Evolutionary conservation across 2,797 vertebrate genomes (phyloP).

Genomic region (Fundulus diaphanus): DNA sequence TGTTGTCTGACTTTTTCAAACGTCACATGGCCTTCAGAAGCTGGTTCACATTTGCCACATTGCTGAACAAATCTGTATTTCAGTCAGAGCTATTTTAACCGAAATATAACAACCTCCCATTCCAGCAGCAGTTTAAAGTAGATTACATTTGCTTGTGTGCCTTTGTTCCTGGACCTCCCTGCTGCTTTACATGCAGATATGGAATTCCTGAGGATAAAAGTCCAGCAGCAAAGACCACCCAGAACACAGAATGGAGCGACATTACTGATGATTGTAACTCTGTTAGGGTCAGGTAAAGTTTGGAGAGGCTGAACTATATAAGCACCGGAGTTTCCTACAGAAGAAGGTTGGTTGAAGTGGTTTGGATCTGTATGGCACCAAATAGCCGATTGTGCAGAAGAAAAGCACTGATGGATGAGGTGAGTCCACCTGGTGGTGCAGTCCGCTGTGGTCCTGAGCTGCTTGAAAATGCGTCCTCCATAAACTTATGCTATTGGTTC

Average conservation of each 20-base stretch:
- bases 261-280: not conserved
- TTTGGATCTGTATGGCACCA: not conserved
- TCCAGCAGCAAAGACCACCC: not conserved
- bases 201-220: not conserved
- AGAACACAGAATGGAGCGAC: not conserved
- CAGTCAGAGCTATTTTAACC: not conserved
- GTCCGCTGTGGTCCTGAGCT: not conserved
- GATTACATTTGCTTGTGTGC: not conserved
- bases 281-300: not conserved
- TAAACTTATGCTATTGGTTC: no score
- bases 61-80: not conserved
- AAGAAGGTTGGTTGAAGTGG: not conserved
- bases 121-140: not conserved
- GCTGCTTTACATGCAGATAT: not conserved
- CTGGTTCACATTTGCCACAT: no score
- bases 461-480: not conserved
- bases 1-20: constrained; percentile 31
- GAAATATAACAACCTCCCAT: not conserved
- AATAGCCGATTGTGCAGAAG: not conserved
- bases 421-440: not conserved
- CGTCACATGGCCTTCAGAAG: not conserved
- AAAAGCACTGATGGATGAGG: not conserved
- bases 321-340: not conserved
- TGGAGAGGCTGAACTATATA: not conserved
- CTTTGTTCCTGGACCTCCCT: not conserved